Evolutionary conservation across 2,113 vertebrate genomes (phyloP), one percentile per base, ranked within the genome.

Genomic region (Numenius arquata): DNA sequence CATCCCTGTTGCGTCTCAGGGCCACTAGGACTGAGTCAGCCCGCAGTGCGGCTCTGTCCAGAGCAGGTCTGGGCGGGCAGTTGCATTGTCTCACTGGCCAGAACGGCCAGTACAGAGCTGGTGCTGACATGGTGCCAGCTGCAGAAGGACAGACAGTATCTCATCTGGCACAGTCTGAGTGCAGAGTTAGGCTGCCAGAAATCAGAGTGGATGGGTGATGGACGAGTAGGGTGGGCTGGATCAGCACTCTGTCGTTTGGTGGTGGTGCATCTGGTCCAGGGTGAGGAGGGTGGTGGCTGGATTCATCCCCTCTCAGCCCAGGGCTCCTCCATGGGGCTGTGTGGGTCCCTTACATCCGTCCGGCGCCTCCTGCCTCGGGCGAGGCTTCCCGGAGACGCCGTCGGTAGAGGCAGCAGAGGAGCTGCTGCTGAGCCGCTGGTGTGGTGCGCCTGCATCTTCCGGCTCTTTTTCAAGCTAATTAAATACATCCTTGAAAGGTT

Each of bases 401-500:
- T 11, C 16, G 2, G 40, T 17, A 85, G 87, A 85, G 83, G 89
- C 87, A 66, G 86, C 40, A 68, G 52, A 61, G 45, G 41, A 56
- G 61, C 83, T 34, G 34, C 52, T 0, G 8, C 50, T 12, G 56
- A 34, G 15, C 61, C 0, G 2, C 67, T 66, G 32, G 68, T 17
- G 38, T 9, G 56, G 67, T 32, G 23, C 2, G 0, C 5, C 3
- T 62, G 47, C 63, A 25, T n/a, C 77, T 78, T 59, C 73, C 8
- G 6, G 70, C 61, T 72, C 52, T 67, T 89, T 74, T 59, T 71
- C 70, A 13, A 73, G 77, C 87, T 87, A 73, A 93, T 91, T 89
- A 94, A 94, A 87, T 75, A 40, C 62, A 88, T 72, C 91, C 73
- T 76, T 80, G 82, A 67, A 61, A 85, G 92, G 77, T 95, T 93